A percentile compares a stretch with the other conserved stretches of the same genome.
Evolutionary conservation across 2,888 invertebrate species (phyloP).

Genomic region (Leptura quadrifasciata): DNA sequence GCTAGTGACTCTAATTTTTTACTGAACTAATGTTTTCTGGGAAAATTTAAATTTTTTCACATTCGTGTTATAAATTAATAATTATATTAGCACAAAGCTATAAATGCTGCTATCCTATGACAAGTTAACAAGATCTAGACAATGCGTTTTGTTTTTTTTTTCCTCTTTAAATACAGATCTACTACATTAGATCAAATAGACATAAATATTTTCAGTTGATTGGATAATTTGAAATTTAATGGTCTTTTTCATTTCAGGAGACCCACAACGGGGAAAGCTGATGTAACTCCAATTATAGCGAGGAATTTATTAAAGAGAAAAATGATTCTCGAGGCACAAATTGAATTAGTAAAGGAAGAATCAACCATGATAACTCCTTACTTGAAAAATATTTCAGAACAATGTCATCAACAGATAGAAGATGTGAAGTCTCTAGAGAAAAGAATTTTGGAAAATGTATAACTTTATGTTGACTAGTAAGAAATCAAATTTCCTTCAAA

Average conservation of each 20-base stretch:
- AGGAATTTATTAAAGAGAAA: conserved; percentile 36
- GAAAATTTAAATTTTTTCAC: no score
- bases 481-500: no score
- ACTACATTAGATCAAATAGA: no score
- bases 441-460: neutral
- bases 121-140: no score
- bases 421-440: conserved; percentile 30
- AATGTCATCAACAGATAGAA: conserved; percentile 30
- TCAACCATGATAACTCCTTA: conserved; percentile 26
- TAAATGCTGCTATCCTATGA: no score
- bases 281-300: conserved; percentile 41
- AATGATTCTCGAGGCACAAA: conserved; percentile 37
- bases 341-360: conserved; percentile 40
- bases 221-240: neutral
- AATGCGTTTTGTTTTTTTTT: no score
- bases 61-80: no score
- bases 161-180: no score
- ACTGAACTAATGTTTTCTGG: no score
- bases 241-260: conserved; percentile 39
- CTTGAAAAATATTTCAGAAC: conserved; percentile 36
- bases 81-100: no score
- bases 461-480: neutral
- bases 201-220: neutral
- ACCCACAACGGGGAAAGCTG: conserved; percentile 45
- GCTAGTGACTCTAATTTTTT: no score